Conservation (phyloP, 2,113 vertebrate species). For the Apteryx mantelli region DNA sequence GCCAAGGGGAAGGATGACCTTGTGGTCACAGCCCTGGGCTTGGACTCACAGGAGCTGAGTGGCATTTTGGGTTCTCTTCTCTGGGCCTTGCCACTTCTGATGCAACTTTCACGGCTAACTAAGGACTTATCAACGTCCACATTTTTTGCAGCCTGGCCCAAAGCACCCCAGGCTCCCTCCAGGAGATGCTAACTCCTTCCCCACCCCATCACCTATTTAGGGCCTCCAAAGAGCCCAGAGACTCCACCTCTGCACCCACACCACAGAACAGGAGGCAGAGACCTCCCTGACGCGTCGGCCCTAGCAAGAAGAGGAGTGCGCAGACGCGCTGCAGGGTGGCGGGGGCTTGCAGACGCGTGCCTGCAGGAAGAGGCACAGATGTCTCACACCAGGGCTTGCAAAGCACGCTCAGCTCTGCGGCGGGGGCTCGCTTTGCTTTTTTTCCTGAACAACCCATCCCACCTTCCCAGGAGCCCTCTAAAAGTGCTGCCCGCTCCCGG, state of each 20-base stretch:
- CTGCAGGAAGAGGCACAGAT: not conserved
- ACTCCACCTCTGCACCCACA: not conserved
- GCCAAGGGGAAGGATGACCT: rapidly evolving
- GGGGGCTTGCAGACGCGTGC: rapidly evolving
- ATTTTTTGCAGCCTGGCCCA: not conserved
- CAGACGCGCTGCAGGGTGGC: not conserved
- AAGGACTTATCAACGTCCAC: rapidly evolving
- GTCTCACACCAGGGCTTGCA: rapidly evolving
- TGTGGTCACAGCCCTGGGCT: rapidly evolving
- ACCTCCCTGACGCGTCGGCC: not conserved
- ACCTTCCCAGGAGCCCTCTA: not conserved
- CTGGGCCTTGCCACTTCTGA: not conserved
- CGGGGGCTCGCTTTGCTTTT: not conserved
- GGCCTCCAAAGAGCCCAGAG: not conserved
- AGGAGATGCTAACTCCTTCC: not conserved
- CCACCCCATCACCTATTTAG: not conserved
- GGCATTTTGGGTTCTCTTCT: not conserved
- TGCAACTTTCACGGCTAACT: not conserved
- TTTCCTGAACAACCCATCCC: not conserved
- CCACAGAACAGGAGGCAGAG: not conserved
- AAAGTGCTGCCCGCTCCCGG: rapidly evolving
- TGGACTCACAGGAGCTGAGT: not conserved
- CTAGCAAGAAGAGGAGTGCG: rapidly evolving
- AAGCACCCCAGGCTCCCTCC: rapidly evolving
- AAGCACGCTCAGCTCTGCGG: not conserved